Conservation (phyloP, 2,888 invertebrate genomes). For the Pyrocoelia pectoralis region DNA sequence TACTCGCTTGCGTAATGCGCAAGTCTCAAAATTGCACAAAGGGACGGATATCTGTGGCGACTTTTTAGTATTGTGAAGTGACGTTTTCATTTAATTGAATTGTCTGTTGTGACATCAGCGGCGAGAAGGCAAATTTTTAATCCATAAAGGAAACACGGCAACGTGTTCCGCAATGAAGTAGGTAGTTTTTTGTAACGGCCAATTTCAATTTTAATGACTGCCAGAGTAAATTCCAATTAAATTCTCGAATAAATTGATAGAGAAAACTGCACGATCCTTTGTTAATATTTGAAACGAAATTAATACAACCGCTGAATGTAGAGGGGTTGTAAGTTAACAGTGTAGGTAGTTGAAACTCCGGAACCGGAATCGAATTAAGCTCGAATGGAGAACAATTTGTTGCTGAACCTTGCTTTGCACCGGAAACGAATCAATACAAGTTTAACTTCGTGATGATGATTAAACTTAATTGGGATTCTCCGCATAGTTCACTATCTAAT, state of each 20-base stretch:
- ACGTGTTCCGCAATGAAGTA: too few species aligned
- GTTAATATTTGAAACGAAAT: constrained; percentile 26
- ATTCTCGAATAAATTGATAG: background rate
- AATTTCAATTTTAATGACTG: too few species aligned
- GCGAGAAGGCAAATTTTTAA: too few species aligned
- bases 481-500: constrained; percentile 35
- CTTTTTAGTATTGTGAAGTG: too few species aligned
- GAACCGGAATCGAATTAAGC: constrained; percentile 52
- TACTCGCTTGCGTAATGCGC: too few species aligned
- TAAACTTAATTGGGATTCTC: constrained; percentile 43
- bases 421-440: constrained; percentile 49
- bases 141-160: too few species aligned
- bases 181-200: too few species aligned
- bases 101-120: too few species aligned
- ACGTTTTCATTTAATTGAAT: too few species aligned
- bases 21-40: too few species aligned
- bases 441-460: constrained; percentile 46
- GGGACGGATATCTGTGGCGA: too few species aligned
- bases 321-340: constrained; percentile 36
- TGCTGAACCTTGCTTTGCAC: constrained; percentile 45
- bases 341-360: constrained; percentile 45
- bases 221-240: too few species aligned
- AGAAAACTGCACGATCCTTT: constrained; percentile 15
- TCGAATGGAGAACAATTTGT: constrained; percentile 52
- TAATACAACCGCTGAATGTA: constrained; percentile 31